Base-by-base conservation (phyloP, 2,113 vertebrate genomes). In the Tenrec ecaudatus region DNA sequence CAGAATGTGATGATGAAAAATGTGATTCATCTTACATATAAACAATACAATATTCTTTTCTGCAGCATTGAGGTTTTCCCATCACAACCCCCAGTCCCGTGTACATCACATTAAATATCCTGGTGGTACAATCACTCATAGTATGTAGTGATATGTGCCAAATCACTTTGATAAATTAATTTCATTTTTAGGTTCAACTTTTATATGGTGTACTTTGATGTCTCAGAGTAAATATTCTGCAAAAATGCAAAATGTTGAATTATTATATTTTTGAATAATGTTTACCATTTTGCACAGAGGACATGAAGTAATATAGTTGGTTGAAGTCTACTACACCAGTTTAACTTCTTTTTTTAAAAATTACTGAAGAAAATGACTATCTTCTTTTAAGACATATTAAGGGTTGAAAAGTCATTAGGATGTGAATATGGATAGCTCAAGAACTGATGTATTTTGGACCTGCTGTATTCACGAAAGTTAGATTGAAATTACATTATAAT, bases 401-500 rank as follows among this genome's bases (percentile, higher is more conserved):
- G 53, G 27, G 19, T 95, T 97, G 94, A 96, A 96, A 96, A 94
- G 90, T 94, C 95, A 94, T 97, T 92, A 95, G 93, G 90, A 97
- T 96, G 95, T 96, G 96, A 97, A 94, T 96, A 81, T 94, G 40
- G 95, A 86, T 96, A 90, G 96, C 82, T 95, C 90, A 96, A 90
- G 96, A 97, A 93, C 87, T 97, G 97, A 97, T 96, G 90, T 73
- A 91, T 90, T 94, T 94, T 95, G 71, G 62, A 97, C 89, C 94
- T 31, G 20, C 95, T 96, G 89, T 88, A 97, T 97, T 98, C 98
- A 97, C 97, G 96, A 96, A 96, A 97, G 95, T 81, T 79, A 96
- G 93, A 98, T 97, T 97, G 96, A 96, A 97, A 95, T 81, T 77
- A 97, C 93, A 98, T 97, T 97, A 97, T 97, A 87, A 88, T 92